These are phyloP conservation scores for Toxotes chatareus DNA, from an alignment of 2,113 vertebrate genomes.

Conservation along the genomic window DNA sequence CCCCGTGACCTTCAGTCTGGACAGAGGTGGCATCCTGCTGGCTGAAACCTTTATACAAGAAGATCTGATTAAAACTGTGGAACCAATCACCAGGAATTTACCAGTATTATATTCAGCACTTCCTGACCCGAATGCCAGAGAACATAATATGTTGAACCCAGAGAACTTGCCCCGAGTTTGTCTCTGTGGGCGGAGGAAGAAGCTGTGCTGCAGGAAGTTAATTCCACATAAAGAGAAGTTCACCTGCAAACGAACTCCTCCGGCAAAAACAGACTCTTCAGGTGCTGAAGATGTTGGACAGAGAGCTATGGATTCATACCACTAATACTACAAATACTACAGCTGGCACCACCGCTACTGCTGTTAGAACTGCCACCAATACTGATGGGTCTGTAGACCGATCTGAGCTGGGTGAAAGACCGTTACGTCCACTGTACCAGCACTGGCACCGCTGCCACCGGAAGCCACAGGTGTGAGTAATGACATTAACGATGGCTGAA, in stretches of 20 bases:
- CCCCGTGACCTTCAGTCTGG: slow-evolving; percentile 62
- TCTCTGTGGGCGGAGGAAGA: slow-evolving; percentile 6
- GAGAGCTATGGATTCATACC: not conserved
- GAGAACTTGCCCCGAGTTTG: slow-evolving; percentile 8
- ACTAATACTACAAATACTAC: not conserved
- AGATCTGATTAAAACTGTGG: slow-evolving; percentile 46
- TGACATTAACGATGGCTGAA: no score
- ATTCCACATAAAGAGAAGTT: slow-evolving; percentile 35
- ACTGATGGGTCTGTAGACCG: no score
- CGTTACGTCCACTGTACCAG: not conserved
- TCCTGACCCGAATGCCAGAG: not conserved
- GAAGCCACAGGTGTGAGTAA: no score
- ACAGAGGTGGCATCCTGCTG: slow-evolving; percentile 28
- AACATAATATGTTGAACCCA: slow-evolving; percentile 3
- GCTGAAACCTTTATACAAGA: slow-evolving; percentile 12
- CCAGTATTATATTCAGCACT: slow-evolving; percentile 4
- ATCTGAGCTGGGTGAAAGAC: not conserved
- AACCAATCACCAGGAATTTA: slow-evolving; percentile 10
- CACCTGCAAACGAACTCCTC: slow-evolving; percentile 23
- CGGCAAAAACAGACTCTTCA: not conserved
- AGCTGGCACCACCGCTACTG: no score
- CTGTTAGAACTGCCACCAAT: no score
- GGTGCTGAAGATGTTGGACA: not conserved
- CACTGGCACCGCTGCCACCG: no score
- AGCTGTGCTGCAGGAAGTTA: slow-evolving; percentile 38